Evolutionary conservation across 2,888 invertebrate species (phyloP), one percentile per base, ranked within the genome.

Genomic region (Tridacna crocea): DNA sequence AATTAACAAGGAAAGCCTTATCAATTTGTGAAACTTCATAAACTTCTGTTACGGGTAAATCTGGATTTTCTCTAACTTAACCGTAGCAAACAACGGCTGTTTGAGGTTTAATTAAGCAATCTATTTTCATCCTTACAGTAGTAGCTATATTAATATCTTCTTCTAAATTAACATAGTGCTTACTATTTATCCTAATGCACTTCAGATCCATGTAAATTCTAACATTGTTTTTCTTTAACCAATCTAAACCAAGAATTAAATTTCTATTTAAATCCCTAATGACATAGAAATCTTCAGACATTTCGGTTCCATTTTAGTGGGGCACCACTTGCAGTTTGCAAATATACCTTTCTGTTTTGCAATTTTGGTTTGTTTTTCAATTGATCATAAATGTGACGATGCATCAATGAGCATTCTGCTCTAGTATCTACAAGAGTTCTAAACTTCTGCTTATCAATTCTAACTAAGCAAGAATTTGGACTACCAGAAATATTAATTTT

Each of bases 121-220:
- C 13, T 27, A n/a, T 55, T 72, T 78, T 27, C 22, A 75, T 65
- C 27, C 78, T 65, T 17, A 80, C 58, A 15, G 73, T n/a, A 17
- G 83, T 74, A 19, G 80, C 60, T 13, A 83, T 77, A 48, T 80
- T 80, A 55, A 80, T 80, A 48, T 83, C 83, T 66, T 83, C 77
- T 27, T 80, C 77, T 55, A 80, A 60, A n/a, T 66, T 73, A 17
- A 77, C 77, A 60, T 80, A 78, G 10, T 36, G 55, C n/a, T 55
- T 55, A 12, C 73, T 61, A 19, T 65, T 51, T 22, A 84, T 65
- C 55, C 79, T 58, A 11, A 84, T 19, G 36, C 81, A 66, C 13
- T 72, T 51, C 19, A 84, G 24, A 74, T 82, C 79, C 70, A 82
- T 79, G 61, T 82, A 84, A 72, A 72, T 10, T 24, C 63, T 75